Evolutionary conservation across 2,797 vertebrate genomes (phyloP), one percentile per base, ranked within the genome.

Genomic region (Sus cebifrons): DNA sequence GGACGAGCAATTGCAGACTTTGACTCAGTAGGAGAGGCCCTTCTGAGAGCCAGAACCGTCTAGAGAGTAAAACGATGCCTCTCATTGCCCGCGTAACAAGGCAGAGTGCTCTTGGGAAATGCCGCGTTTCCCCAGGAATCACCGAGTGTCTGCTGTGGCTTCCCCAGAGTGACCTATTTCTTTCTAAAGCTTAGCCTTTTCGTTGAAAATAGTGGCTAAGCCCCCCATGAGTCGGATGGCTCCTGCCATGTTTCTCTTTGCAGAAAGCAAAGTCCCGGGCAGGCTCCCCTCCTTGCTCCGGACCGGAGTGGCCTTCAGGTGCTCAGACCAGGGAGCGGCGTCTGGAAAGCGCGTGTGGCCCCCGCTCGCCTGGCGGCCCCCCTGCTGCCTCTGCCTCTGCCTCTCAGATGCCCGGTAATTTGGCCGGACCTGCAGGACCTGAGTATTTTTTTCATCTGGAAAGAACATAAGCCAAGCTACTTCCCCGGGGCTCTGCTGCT

Each of bases 391-490:
- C 36, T 36, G 36, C 20, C 62, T 93, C 74, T 78, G 70, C 58
- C 73, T 95, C n/a, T 11, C 78, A 62, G 78, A 73, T 91, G 88
- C 88, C 73, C 56, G 17, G 3, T 52, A 32, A 67, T 95, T 91
- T 93, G 90, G 87, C 96, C 85, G 84, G 78, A 92, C n/a, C 27
- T 27, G 13, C 32, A 92, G 73, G 95, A 94, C 87, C 77, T 95
- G 94, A 95, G 29, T 82, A 65, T 56, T 90, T 91, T 96, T 71
- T 70, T 4, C 82, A 90, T 92, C 82, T 86, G 82, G 89, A 89
- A 96, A 94, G 93, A 95, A 85, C 44, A 97, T 58, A 86, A 91
- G 12, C 54, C 65, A 40, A 87, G 86, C 25, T 74, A 25, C 62
- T 81, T 83, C 85, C 77, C 25, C 65, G 18, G 67, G 68, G 74